Conservation (phyloP, 2,113 vertebrate genomes). For the Puma concolor region DNA sequence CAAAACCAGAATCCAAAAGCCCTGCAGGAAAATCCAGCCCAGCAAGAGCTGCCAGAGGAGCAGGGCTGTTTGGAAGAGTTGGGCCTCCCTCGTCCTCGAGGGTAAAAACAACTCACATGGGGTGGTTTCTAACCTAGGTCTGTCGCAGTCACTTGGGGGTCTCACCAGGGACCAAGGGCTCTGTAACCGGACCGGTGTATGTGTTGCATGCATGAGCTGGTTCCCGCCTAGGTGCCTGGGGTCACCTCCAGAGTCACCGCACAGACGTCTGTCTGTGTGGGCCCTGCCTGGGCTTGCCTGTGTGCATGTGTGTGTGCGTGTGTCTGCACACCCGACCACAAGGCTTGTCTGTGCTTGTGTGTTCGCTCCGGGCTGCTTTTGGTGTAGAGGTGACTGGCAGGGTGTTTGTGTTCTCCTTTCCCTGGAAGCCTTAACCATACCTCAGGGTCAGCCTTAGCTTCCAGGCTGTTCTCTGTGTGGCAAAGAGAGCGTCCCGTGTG, state of each 20-base stretch:
- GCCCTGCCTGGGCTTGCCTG: conserved; percentile 41
- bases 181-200: accelerated
- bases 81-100: background rate
- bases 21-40: conserved; percentile 75
- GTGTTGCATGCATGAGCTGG: accelerated
- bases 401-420: background rate
- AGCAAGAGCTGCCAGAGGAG: background rate
- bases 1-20: conserved; percentile 60
- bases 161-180: background rate
- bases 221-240: background rate
- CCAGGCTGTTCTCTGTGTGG: background rate
- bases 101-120: background rate
- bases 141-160: accelerated
- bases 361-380: background rate
- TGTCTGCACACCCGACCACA: background rate
- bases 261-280: background rate
- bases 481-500: accelerated
- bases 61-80: background rate
- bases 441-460: background rate
- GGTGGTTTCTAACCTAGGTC: background rate
- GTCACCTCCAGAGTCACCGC: background rate
- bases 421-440: accelerated
- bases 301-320: background rate
- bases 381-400: background rate
- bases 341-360: conserved; percentile 48